Base-by-base conservation (phyloP, 1,140 invertebrate genomes). In the Diploscapter pachys region DNA sequence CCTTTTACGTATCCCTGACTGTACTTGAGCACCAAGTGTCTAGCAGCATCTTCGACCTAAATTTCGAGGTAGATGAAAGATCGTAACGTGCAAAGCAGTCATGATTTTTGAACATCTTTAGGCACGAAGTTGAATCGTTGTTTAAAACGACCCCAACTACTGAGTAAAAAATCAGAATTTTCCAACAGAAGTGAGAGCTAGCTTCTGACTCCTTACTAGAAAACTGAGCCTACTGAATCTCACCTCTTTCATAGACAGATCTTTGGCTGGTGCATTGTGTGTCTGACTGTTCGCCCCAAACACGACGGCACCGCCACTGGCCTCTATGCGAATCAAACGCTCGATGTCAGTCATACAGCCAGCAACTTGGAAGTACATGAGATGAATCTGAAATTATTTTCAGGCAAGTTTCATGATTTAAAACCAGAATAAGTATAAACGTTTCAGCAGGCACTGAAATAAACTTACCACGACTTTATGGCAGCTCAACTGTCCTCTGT, bases 401-500 rank as follows among this genome's bases (percentile, higher is more conserved):
- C 5, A 53, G 53, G 11, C 49, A n/a, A 11, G 3, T 4, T 53
- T 6, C 11, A 5, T 31, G 54, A 13, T 9, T 48, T n/a, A 48
- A 48, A 11, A 48, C 9, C 2, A n/a, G 31, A 2, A 65, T 9
- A 48, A 48, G n/a, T 11, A 9, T 49, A 65, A 65, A 51, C 13
- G 9, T 54, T 49, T 11, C 51, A 8, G 51, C 31, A 6, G 51
- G 66, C n/a, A 54, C 13, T 48, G 9, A 6, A 65, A 3, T 56
- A 8, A 55, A 63, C 63, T 71, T 61, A 76, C 75, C 63, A 76
- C 75, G 62, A 72, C 70, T 76, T 76, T 76, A 54, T 76, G 75
- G 56, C 75, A 76, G 51, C 54, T 62, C 48, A 76, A 49, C 63
- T 76, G 75, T 51, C 75, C 75, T n/a, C 69, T 63, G 53, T 76